Base-by-base conservation (phyloP, 2,113 vertebrate genomes). In the Atlantisia rogersi region DNA sequence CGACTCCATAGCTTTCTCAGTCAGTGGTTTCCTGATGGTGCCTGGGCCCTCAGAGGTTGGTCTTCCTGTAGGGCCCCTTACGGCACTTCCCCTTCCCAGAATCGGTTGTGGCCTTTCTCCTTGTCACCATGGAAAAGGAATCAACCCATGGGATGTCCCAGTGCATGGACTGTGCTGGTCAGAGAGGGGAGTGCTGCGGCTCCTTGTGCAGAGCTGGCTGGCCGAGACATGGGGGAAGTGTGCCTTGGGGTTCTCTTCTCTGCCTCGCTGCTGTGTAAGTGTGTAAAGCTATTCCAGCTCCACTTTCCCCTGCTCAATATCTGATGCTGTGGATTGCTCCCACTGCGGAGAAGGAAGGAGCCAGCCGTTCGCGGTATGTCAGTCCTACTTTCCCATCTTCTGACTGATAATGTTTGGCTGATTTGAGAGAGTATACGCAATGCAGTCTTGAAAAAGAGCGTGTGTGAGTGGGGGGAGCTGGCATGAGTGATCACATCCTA, bases 1-100 rank as follows among this genome's bases (percentile, higher is more conserved):
- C 1, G 0, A 18, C 1, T 1, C 44, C 50, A 1, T 10, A 11
- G 42, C 26, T 53, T 26, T 5, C 40, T n/a, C 5, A 0, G 0
- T 3, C 0, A 0, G 32, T 53, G 37, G 13, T 31, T 29, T 68
- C 6, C 53, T 29, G 16, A 1, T 1, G 1, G 37, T 21, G 3
- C 52, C 31, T 4, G 18, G 3, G 24, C 63, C 18, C 42, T 25
- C 48, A 3, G 42, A 1, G 7, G 35, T 50, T 11, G 15, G 1
- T 35, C 21, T 39, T 31, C 26, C 22, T 22, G 9, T 0, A 0
- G 39, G 13, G 15, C 22, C 11, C 5, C 3, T 4, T 20, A 64
- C 24, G 48, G 12, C 3, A 1, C 19, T 40, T 15, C 14, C 8
- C 56, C 15, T 60, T 32, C 29, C 46, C 22, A 15, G 14, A 15